Base-by-base conservation (phyloP, 2,888 invertebrate species). In the Thereva nobilitata region DNA sequence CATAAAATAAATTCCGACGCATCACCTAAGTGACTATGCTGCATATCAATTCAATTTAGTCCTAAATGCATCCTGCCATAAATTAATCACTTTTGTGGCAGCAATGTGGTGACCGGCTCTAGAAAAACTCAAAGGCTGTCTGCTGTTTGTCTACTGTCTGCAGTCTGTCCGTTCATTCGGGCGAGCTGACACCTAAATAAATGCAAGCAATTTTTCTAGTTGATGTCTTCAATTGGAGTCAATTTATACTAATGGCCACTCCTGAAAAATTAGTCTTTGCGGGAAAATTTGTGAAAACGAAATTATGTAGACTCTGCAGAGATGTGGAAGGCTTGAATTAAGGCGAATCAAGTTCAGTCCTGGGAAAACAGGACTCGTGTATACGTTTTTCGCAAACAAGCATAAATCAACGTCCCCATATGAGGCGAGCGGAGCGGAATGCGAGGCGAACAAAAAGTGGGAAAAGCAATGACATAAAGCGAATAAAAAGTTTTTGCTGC, bases 211-310 rank as follows among this genome's bases (percentile, higher is more conserved):
- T 67, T 56, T 67, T 56, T 67, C 57, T 49, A 12, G 41, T 41
- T 63, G 67, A 63, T 63, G 63, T 67, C 54, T 63, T 61, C 67
- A 67, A 67, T 67, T 67, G 67, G 47, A 63, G 55, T 45, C 67
- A 67, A 67, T 67, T 67, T 63, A 42, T 37, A 49, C 63, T 67
- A 67, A 67, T 67, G 67, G 67, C 44, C 55, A 67, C 61, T 40
- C 55, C 47, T 67, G 49, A 67, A 63, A 63, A 67, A 67, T 61
- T 63, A 63, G 47, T 49, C 47, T 55, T 65, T 47, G 44, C 38
- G 23, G 49, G 55, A 53, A 41, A 63, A 52, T 52, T 63, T 63
- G 50, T 63, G 52, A 50, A 23, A 63, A 63, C 35, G 50, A 63
- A 63, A 63, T 50, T 63, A 63, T 63, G 34, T 50, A 47, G 34